Evolutionary conservation across 2,113 vertebrate species (phyloP).

Genomic region (Brachyistius frenatus): DNA sequence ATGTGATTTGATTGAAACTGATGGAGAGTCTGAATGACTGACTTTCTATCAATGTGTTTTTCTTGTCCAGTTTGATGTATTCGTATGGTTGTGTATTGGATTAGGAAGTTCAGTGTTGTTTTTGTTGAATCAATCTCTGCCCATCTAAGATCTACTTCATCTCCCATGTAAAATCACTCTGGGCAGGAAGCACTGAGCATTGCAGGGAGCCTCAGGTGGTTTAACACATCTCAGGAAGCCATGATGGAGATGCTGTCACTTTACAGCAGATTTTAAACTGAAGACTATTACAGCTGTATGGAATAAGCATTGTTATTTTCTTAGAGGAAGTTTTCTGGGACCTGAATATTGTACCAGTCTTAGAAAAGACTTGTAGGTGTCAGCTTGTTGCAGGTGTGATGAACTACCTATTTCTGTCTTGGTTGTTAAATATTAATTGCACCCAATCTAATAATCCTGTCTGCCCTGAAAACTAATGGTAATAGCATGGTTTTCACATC

Average conservation of each 20-base stretch:
- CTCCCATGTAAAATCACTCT: conserved; percentile 16
- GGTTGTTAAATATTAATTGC: not conserved
- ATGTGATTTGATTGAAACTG: conserved; percentile 39
- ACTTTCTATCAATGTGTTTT: conserved; percentile 39
- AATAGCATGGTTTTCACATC: not conserved
- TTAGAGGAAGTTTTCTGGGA: not conserved
- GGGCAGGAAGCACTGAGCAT: not conserved
- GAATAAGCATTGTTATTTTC: conserved; percentile 14
- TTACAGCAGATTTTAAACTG: not conserved
- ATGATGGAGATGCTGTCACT: conserved; percentile 5
- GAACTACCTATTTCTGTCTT: not conserved
- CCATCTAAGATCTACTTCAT: conserved; percentile 15
- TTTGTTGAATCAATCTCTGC: conserved; percentile 45
- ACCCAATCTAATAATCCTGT: not conserved
- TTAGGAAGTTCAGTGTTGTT: conserved; percentile 25
- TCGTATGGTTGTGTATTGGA: conserved; percentile 37
- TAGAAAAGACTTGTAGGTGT: no score
- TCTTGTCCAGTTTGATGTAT: conserved; percentile 26
- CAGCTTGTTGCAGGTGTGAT: not conserved
- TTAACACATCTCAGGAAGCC: not conserved
- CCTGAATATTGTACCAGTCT: no score
- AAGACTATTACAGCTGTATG: not conserved
- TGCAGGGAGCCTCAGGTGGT: conserved; percentile 2
- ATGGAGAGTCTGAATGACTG: conserved; percentile 46
- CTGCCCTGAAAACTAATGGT: no score